phyloP scores from a whole-genome alignment of 2,797 vertebrate genomes.

The Darevskia mixta region DNA sequence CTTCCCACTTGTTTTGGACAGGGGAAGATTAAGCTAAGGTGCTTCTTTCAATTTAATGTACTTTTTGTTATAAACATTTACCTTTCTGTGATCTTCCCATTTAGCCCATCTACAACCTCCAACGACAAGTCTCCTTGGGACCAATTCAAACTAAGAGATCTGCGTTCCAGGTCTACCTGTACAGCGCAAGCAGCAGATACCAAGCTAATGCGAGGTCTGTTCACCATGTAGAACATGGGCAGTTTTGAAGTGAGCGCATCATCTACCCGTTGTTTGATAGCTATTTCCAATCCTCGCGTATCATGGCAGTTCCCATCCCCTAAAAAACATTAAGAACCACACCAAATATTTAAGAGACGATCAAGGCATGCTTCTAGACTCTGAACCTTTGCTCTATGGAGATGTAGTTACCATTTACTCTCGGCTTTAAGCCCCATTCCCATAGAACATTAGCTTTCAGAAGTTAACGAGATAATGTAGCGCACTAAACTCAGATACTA shows the following conservation, averaged over 20 bases:
- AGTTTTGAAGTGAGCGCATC: conserved; percentile 85
- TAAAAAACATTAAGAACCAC: conserved; percentile 59
- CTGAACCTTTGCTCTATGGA: not conserved
- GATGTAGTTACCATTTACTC: not conserved
- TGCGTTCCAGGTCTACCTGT: conserved; percentile 52
- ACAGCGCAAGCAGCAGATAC: conserved; percentile 78
- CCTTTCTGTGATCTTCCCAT: conserved; percentile 87
- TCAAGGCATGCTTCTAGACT: not conserved
- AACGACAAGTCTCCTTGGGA: conserved; percentile 86
- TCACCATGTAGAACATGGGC: conserved; percentile 89
- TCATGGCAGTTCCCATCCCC: conserved; percentile 84
- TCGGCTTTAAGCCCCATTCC: not conserved
- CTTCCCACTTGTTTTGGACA: not conserved
- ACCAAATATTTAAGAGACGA: not conserved
- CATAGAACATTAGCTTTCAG: not conserved
- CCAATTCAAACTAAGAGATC: conserved; percentile 89
- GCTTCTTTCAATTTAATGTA: not conserved
- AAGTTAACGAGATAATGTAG: not conserved
- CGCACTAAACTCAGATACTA: not conserved
- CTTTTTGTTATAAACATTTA: conserved; percentile 60
- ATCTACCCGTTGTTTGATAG: conserved; percentile 88
- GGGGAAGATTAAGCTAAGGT: accelerated
- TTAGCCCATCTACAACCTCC: conserved; percentile 89
- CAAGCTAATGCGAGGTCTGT: conserved; percentile 86
- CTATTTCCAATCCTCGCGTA: conserved; percentile 87